These are phyloP conservation scores for Nycteola revayana DNA, from an alignment of 2,888 invertebrate genomes.

Conservation along the genomic window DNA sequence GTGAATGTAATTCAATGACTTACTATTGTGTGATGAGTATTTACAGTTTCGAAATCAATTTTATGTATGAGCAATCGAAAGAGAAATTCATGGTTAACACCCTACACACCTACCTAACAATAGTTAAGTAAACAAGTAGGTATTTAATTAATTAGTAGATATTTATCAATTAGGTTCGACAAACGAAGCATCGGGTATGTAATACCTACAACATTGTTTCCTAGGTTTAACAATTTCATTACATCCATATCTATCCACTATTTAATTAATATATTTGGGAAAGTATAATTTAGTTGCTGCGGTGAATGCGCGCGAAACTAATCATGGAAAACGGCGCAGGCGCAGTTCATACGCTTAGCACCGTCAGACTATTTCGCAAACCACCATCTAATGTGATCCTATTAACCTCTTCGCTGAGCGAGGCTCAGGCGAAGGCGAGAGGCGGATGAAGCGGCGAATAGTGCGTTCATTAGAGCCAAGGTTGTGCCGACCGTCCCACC, in stretches of 20 bases:
- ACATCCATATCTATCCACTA: too few relatives aligned
- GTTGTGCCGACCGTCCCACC: slow-evolving; percentile 65
- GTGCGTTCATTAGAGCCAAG: slow-evolving; percentile 79
- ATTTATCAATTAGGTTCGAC: too few relatives aligned
- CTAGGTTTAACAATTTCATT: too few relatives aligned
- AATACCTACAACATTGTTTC: too few relatives aligned
- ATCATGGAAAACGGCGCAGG: slow-evolving; percentile 67
- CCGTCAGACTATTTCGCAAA: slow-evolving; percentile 74
- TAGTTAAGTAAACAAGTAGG: too few relatives aligned
- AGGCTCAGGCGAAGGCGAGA: slow-evolving; percentile 79
- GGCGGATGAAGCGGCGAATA: slow-evolving; percentile 73
- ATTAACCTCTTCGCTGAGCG: slow-evolving; percentile 78
- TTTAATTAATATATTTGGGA: too few relatives aligned
- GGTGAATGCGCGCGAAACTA: slow-evolving; percentile 72
- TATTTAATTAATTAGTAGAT: too few relatives aligned
- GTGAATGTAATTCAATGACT: slow-evolving; percentile 34
- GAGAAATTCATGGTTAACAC: slow-evolving; percentile 42
- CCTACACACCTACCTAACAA: too few relatives aligned
- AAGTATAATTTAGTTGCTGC: too few relatives aligned
- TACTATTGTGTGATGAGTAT: slow-evolving; percentile 43
- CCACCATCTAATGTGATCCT: slow-evolving; percentile 81
- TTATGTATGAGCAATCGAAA: slow-evolving; percentile 43
- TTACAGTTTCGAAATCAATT: slow-evolving; percentile 46
- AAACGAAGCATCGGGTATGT: too few relatives aligned
- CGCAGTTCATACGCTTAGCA: slow-evolving; percentile 59